Evolutionary conservation across 37 sponge, comb jelly and placozoan species (phyloP), one percentile per base, ranked within the genome.

Genomic region (Oscarella lobularis): DNA sequence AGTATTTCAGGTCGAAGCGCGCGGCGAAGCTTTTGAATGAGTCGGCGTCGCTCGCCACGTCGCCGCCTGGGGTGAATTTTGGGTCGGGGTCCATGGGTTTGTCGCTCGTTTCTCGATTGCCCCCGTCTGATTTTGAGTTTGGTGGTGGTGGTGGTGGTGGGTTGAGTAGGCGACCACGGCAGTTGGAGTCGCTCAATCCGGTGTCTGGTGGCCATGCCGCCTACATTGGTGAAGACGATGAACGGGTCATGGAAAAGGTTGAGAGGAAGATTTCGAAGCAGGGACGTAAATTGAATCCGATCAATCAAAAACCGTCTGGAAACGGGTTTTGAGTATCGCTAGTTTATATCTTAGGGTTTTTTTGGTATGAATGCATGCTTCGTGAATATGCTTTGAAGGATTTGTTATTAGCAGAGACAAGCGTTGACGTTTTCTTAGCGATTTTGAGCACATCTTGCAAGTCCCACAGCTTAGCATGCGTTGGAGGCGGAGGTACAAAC

Each of bases 1-100:
- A 84, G 30, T 89, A 93, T 67, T 93, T 93, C 83, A 93, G 85
- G 40, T 82, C 90, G 0, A 86, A 82, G 74, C 78, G 94, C 40
- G 87, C 87, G 38, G 70, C 73, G 2, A 84, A 89, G 36, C 75
- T 93, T 1, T 65, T 93, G 1, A 71, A 76, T 27, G 75, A 81
- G 39, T 14, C 48, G 0, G 31, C 73, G 27, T 38, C 71, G 29
- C 3, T 34, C 6, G 55, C 76, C 2, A 48, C 60, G 9, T 9
- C 14, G 9, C 14, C 9, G 14, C 60, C 60, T 9, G 20, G 9
- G 20, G 9, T 20, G 9, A 9, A 9, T 48, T 9, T 20, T 48
- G 14, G 60, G 60, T 27, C 14, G 9, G 60, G 9, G 9, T 9
- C 60, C 20, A 9, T 20, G 20, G 9, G 9, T 48, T 20, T 27